Conservation (phyloP, 2,797 vertebrate genomes). For the Cossypha niveicapilla region DNA sequence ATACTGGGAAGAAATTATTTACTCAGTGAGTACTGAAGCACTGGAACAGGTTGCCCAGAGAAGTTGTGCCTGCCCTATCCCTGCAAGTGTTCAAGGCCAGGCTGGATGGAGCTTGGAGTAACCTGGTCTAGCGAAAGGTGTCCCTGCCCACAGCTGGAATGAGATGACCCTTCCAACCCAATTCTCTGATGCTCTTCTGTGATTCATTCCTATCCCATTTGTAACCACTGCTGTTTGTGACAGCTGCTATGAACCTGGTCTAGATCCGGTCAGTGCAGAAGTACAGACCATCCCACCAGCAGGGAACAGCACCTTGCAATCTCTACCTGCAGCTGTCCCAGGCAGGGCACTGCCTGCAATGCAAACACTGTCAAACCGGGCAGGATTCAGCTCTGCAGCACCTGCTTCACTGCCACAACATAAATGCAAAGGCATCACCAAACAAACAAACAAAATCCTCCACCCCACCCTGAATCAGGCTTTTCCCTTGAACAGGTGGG, state of each 20-base stretch:
- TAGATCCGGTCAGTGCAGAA: background rate
- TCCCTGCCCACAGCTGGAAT: background rate
- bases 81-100: background rate
- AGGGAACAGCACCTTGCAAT: background rate
- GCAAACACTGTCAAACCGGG: background rate
- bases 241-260: background rate
- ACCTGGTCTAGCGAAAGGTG: background rate
- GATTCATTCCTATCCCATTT: background rate
- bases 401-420: rapidly evolving
- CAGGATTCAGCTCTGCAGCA: background rate
- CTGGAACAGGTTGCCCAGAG: background rate
- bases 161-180: background rate
- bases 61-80: background rate
- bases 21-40: background rate
- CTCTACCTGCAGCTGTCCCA: background rate
- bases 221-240: rapidly evolving
- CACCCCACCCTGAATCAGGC: background rate
- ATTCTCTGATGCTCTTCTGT: background rate
- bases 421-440: background rate
- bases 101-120: background rate
- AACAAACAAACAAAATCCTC: background rate
- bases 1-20: background rate
- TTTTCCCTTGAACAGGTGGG: rapidly evolving
- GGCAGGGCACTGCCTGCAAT: background rate
- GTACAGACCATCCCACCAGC: background rate